These are phyloP conservation scores for Hexactinellida sp. DNA, from an alignment of 37 sponge, comb jelly and placozoan species.

Conservation along the genomic window DNA sequence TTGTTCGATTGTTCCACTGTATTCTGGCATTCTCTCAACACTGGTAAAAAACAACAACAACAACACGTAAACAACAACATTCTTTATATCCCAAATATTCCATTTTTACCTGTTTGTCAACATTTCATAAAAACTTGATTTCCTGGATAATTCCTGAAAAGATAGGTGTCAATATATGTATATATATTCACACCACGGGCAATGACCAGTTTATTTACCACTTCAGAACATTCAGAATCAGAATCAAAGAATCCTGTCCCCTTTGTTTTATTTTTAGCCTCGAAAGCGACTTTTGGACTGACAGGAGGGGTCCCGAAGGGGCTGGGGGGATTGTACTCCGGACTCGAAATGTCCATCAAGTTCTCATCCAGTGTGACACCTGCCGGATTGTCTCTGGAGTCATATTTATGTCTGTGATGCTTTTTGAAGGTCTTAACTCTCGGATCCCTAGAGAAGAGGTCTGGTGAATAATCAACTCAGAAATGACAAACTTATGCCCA, in stretches of 20 bases:
- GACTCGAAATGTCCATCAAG: slow-evolving; percentile 6
- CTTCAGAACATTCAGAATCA: background rate
- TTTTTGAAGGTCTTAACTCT: background rate
- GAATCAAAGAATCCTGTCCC: background rate
- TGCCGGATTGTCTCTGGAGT: background rate
- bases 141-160: background rate
- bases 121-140: background rate
- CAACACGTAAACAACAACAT: no score
- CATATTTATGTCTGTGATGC: background rate
- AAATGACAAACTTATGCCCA: no score
- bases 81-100: no score
- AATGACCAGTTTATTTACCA: background rate
- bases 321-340: background rate
- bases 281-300: background rate
- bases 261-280: background rate
- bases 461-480: no score
- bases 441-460: background rate
- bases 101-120: background rate
- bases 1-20: background rate
- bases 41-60: no score
- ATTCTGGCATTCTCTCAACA: background rate
- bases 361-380: background rate
- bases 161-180: no score
- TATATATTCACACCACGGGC: background rate
- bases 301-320: background rate